These are phyloP conservation scores for Deilephila elpenor DNA, from an alignment of 2,888 invertebrate species.

Conservation along the genomic window DNA sequence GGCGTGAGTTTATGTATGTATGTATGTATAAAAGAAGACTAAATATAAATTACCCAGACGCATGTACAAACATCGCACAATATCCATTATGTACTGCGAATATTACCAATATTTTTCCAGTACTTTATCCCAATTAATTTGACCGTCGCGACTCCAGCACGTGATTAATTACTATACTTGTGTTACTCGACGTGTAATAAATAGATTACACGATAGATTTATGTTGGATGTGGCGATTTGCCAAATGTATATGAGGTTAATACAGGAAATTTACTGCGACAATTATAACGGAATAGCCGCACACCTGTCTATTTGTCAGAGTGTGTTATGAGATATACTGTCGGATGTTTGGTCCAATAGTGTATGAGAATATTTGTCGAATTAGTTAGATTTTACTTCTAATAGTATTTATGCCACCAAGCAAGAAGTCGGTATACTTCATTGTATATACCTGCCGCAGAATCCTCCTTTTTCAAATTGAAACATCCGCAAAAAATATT, in stretches of 20 bases:
- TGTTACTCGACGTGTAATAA: slow-evolving; percentile 8
- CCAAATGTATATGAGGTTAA: slow-evolving; percentile 23
- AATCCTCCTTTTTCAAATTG: too few species aligned
- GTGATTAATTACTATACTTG: slow-evolving; percentile 9
- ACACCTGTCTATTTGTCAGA: slow-evolving; percentile 3
- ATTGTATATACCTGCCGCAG: too few species aligned
- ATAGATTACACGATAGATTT: slow-evolving; percentile 25
- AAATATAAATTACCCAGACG: not conserved
- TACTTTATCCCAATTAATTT: not conserved
- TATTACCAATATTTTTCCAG: not conserved
- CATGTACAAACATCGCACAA: not conserved
- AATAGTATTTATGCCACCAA: too few species aligned
- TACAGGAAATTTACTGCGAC: slow-evolving; percentile 21
- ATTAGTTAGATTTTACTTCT: too few species aligned
- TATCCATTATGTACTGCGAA: not conserved
- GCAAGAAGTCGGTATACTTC: too few species aligned
- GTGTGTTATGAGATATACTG: not conserved
- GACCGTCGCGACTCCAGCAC: not conserved
- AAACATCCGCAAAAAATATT: too few species aligned
- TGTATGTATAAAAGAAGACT: too few species aligned
- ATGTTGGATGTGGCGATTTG: slow-evolving; percentile 1
- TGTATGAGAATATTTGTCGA: too few species aligned
- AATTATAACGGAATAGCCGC: not conserved
- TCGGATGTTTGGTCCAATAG: not conserved
- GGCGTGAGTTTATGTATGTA: too few species aligned